Evolutionary conservation across 2,113 vertebrate genomes (phyloP).

Genomic region (Sula dactylatra): DNA sequence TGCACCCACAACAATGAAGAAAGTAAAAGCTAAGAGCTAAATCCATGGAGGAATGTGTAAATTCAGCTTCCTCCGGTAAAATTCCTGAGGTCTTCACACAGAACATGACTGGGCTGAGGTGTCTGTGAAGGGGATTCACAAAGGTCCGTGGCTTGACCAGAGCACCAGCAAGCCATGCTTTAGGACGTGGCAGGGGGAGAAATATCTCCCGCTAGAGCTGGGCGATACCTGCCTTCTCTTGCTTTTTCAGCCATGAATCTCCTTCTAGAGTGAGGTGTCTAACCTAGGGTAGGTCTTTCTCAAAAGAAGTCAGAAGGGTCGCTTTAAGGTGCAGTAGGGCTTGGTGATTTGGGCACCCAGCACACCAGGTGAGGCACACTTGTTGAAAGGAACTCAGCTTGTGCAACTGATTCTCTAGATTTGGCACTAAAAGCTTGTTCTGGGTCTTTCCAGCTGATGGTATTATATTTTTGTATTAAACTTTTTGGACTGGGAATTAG

Average conservation of each 20-base stretch:
- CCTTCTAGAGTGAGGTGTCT: not conserved
- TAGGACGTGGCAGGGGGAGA: not conserved
- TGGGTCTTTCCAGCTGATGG: not conserved
- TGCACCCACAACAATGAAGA: not conserved
- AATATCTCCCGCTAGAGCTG: not conserved
- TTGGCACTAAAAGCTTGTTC: not conserved
- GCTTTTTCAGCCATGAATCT: not conserved
- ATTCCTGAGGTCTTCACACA: not conserved
- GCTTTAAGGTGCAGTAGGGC: not conserved
- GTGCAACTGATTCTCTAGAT: not conserved
- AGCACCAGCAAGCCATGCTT: not conserved
- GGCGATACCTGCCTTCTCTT: not conserved
- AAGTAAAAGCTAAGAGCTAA: not conserved
- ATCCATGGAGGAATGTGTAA: not conserved
- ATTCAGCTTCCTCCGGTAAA: not conserved
- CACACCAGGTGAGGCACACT: not conserved
- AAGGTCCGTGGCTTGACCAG: not conserved
- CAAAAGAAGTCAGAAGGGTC: not conserved
- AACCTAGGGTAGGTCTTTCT: not conserved
- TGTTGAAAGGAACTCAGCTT: not conserved
- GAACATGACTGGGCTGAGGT: not conserved
- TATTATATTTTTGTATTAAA: not conserved
- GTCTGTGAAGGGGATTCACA: not conserved
- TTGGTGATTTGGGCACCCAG: not conserved
- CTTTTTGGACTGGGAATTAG: not conserved